Base-by-base conservation (phyloP, 1,140 invertebrate species). In the Zaprionus vittiger region DNA sequence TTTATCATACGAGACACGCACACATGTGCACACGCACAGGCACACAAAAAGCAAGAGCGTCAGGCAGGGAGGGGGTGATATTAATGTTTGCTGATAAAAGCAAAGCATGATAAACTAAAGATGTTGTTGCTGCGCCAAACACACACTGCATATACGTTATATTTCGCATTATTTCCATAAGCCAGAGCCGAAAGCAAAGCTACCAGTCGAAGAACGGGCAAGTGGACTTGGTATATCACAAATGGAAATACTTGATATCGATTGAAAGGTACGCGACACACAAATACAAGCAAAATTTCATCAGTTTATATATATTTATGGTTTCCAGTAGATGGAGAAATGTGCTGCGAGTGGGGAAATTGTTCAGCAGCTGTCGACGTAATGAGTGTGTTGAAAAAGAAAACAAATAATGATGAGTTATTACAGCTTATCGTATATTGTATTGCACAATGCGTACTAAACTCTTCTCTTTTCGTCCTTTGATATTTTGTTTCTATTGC, bases 261-360 rank as follows among this genome's bases (percentile, higher is more conserved):
- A 87, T 81, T 73, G 59, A 80, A 70, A 55, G 60, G 55, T 61
- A 73, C 56, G 47, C 71, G 63, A 68, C 73, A 72, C 61, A 72
- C 67, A 34, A 9, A 4, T 72, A 64, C 65, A 34, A 11, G 65
- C n/a, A 15, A 80, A 87, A 86, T 87, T 86, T 87, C 83, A 86
- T 87, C 84, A 87, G 69, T 83, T 83, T 80, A 75, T 64, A 64
- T 83, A 80, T 73, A 78, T 49, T 44, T 80, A 28, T 56, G 37
- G 26, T 9, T 47, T 17, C n/a, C 41, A 11, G 1, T 38, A 5
- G 14, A 38, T 38, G 38, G 26, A 62, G 55, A 26, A 70, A 77
- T 55, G 60, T 62, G 60, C 44, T 52, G 54, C 26, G 65, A 47
- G 59, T 41, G 55, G 38, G 28, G 63, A 70, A 75, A 83, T 73